Percentiles rank a stretch among this genome's conserved stretches.
Evolutionary conservation across 2,888 invertebrate species (phyloP).

Genomic region (Drosophila conformis): DNA sequence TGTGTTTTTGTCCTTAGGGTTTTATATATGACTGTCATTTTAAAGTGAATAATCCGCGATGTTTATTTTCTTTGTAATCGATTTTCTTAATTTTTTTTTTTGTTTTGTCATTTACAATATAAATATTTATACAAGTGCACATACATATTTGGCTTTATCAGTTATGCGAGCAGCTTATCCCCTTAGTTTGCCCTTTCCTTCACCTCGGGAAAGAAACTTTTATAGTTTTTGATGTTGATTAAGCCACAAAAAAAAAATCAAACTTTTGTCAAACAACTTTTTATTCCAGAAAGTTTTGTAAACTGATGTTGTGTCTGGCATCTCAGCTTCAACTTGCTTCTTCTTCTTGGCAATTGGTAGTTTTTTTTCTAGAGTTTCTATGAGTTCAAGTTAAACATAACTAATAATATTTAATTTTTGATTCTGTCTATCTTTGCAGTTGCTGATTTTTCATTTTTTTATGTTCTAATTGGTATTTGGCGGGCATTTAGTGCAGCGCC

Average conservation of each 20-base stretch:
- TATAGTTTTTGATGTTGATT: slow-evolving; percentile 46
- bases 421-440: slow-evolving; percentile 39
- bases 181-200: not conserved
- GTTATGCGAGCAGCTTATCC: not conserved
- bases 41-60: slow-evolving; percentile 12
- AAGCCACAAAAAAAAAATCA: slow-evolving; percentile 12
- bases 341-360: slow-evolving; percentile 6
- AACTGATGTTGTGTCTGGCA: not conserved
- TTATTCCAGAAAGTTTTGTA: slow-evolving; percentile 10
- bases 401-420: slow-evolving; percentile 10
- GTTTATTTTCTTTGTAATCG: not conserved
- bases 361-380: not conserved
- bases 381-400: not conserved
- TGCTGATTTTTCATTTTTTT: slow-evolving; percentile 35
- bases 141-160: not conserved
- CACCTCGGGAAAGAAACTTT: slow-evolving; percentile 15
- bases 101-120: not conserved
- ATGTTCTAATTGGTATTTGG: slow-evolving; percentile 58
- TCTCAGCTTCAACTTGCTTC: slow-evolving; percentile 20
- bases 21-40: not conserved
- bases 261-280: slow-evolving; percentile 46
- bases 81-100: not conserved
- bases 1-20: slow-evolving; percentile 3
- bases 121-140: not conserved
- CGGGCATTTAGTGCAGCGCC: slow-evolving; percentile 70